A percentile compares a stretch with the other conserved stretches of the same genome.
Evolutionary conservation across 64 coral and sea anemone genomes (phyloP).

Genomic region (Actinia tenebrosa): DNA sequence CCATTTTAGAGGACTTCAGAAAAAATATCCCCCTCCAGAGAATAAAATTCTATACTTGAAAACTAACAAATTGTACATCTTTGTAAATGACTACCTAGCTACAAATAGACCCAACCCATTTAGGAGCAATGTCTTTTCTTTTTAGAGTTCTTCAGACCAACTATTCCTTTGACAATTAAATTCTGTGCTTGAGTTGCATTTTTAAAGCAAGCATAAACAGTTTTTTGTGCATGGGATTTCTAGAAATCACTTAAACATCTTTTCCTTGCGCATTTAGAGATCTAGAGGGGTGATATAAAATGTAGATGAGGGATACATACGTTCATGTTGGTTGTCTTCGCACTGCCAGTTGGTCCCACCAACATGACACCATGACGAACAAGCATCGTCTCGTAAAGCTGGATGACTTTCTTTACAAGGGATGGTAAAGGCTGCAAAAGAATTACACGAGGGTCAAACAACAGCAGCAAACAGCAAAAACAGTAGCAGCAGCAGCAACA

Average conservation of each 20-base stretch:
- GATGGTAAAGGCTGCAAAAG: conserved; percentile 60
- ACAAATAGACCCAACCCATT: too few species aligned
- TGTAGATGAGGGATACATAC: conserved; percentile 4
- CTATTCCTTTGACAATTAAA: too few species aligned
- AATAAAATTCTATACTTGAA: too few species aligned
- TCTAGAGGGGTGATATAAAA: not conserved
- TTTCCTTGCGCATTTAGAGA: too few species aligned
- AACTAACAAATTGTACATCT: too few species aligned
- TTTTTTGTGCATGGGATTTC: not conserved
- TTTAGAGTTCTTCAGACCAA: too few species aligned
- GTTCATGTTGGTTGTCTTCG: conserved; percentile 85
- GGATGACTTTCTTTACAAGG: conserved; percentile 91
- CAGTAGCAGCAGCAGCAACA: not conserved
- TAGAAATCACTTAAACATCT: too few species aligned
- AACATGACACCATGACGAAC: conserved; percentile 98
- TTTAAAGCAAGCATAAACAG: too few species aligned
- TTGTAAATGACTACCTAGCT: too few species aligned
- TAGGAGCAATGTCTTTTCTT: not conserved
- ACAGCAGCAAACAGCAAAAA: not conserved
- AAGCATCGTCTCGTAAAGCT: conserved; percentile 97
- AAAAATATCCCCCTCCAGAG: too few species aligned
- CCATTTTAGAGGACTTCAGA: too few species aligned
- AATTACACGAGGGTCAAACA: not conserved
- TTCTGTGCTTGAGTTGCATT: too few species aligned
- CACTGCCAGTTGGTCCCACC: conserved; percentile 93